phyloP scores from a whole-genome alignment of 2,888 invertebrate species.

The Conus canariensis region DNA sequence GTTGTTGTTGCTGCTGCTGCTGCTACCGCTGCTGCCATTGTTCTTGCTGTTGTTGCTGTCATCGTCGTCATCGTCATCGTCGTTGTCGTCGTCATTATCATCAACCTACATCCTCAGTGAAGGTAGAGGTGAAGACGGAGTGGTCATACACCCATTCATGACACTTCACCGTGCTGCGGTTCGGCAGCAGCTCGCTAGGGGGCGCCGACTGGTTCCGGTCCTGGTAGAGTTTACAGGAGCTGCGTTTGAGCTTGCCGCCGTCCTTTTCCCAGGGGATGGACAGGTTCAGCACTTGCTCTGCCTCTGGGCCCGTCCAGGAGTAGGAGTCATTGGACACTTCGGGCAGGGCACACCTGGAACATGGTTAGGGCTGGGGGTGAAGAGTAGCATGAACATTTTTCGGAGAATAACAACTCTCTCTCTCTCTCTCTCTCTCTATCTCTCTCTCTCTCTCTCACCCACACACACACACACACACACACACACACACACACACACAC shows the following conservation, averaged over 20 bases:
- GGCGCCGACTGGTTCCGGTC: constrained; percentile 18
- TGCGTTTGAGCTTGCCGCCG: constrained; percentile 4
- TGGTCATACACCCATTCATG: constrained; percentile 23
- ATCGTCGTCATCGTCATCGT: too few species aligned
- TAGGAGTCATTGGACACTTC: constrained; percentile 49
- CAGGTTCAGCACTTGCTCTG: constrained; percentile 38
- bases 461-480: not conserved
- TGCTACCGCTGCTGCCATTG: too few species aligned
- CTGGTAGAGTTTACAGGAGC: constrained; percentile 20
- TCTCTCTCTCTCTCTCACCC: not conserved
- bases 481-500: not conserved
- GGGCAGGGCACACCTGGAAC: constrained; percentile 45
- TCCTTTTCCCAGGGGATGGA: constrained; percentile 45
- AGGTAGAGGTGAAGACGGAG: constrained; percentile 26
- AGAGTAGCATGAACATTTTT: not conserved
- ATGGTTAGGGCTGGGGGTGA: not conserved
- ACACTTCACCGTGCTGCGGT: constrained; percentile 31
- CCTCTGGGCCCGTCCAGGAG: constrained; percentile 31
- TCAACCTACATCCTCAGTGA: constrained; percentile 28
- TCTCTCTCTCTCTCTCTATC: not conserved
- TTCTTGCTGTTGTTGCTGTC: too few species aligned
- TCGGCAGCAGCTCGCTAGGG: constrained; percentile 10
- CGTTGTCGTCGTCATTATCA: too few species aligned
- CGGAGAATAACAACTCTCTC: not conserved
- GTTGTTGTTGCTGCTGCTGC: too few species aligned